phyloP scores from a whole-genome alignment of 2,113 vertebrate species.

The Sebastes fasciatus region DNA sequence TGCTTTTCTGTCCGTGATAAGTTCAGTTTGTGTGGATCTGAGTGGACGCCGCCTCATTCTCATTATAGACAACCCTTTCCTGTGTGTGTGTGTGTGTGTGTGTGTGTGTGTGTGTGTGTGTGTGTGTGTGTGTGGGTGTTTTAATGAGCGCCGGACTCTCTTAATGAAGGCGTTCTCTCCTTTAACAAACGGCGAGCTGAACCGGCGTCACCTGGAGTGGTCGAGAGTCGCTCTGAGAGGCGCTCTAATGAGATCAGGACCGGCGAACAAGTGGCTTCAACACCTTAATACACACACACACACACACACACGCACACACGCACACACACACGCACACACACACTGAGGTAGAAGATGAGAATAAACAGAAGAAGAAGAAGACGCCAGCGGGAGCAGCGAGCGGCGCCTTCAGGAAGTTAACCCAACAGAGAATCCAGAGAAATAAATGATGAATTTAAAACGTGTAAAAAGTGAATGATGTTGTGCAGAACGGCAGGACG shows the following conservation, averaged over 20 bases:
- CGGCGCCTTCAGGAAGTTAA: too few species aligned
- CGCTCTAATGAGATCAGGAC: conserved; percentile 65
- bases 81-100: conserved; percentile 38
- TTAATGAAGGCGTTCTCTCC: conserved; percentile 72
- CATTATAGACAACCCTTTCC: conserved; percentile 29
- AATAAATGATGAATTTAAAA: too few species aligned
- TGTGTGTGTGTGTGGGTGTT: conserved; percentile 44
- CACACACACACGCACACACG: neutral
- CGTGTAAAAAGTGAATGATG: too few species aligned
- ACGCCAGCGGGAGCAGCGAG: too few species aligned
- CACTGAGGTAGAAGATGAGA: neutral
- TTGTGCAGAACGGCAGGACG: too few species aligned
- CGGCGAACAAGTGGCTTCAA: conserved; percentile 19
- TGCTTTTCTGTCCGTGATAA: neutral
- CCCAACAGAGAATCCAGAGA: too few species aligned
- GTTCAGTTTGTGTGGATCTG: conserved; percentile 20
- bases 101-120: conserved; percentile 33
- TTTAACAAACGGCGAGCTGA: conserved; percentile 58
- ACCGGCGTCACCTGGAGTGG: conserved; percentile 68
- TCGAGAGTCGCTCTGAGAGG: conserved; percentile 50
- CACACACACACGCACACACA: neutral
- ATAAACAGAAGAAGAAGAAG: conserved; percentile 8
- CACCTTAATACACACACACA: neutral
- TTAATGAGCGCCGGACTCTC: conserved; percentile 80
- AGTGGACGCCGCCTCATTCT: conserved; percentile 48